Base-by-base conservation (phyloP, 2,797 vertebrate species). In the Melanogrammus aeglefinus region DNA sequence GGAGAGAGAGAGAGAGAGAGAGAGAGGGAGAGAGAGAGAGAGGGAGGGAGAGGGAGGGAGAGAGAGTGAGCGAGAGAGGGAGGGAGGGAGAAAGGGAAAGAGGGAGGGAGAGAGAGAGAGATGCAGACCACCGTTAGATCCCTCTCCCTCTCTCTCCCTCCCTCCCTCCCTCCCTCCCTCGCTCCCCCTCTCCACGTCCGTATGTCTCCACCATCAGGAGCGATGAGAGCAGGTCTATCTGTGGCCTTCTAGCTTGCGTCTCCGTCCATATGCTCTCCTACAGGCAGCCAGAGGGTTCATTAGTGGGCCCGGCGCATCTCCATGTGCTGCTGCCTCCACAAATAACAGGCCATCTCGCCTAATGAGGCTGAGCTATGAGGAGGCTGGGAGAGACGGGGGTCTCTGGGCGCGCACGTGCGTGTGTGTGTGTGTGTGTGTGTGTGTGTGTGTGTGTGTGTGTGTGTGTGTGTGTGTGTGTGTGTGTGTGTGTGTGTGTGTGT, bases 281-380 rank as follows among this genome's bases (percentile, higher is more conserved):
- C 91, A 92, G 90, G 85, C 92, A 91, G 91, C 87, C 93, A 91
- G 93, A 90, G 90, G 57, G 90, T 92, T 94, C 93, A 94, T 94
- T 94, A 94, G 93, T 80, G 90, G 90, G 89, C 90, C 85, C 6
- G 7, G 6, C 81, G 76, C 89, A 93, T 93, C 91, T 94, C 91
- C 91, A 91, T 91, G 92, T 92, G 92, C 91, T 79, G 88, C 89
- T 86, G 88, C 92, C 85, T 91, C 89, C 83, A 85, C 91, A 90
- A 93, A 92, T 94, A 93, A 92, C 93, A 91, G 91, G 90, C 92
- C 91, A 92, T 91, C 90, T 91, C 83, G 87, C 89, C 93, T 94
- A 95, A 94, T 94, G 93, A 95, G 93, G 90, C 93, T 94, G 92
- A 93, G 93, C 92, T 93, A 93, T 93, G 92, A 91, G 91, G 87